A percentile compares a stretch with the other conserved stretches of the same genome.
These are phyloP conservation scores for Mesoclemmys tuberculata DNA, from an alignment of 2,113 vertebrate genomes.

Conservation along the genomic window DNA sequence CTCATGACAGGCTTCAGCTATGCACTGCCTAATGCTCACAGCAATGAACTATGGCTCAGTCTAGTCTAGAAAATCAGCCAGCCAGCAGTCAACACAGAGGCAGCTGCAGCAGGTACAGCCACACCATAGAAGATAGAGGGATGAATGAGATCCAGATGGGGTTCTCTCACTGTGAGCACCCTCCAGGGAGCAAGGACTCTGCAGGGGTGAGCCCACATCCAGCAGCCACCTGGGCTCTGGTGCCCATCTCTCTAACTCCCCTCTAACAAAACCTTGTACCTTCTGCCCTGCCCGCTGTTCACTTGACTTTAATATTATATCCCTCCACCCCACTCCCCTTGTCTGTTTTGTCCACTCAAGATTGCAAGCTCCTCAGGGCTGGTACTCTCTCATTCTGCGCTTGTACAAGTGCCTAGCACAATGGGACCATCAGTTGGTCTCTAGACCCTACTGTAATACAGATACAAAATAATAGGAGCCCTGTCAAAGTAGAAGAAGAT, in stretches of 20 bases:
- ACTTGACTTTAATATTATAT: slow-evolving; percentile 35
- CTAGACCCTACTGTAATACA: neutral
- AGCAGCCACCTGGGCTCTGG: neutral
- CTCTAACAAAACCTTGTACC: neutral
- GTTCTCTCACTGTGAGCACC: neutral
- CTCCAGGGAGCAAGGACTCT: neutral
- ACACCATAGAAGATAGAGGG: neutral
- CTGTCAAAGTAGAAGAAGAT: neutral
- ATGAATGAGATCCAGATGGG: slow-evolving; percentile 31
- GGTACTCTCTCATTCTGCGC: slow-evolving; percentile 17
- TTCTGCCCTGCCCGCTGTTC: neutral
- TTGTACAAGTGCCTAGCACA: neutral
- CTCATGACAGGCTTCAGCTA: slow-evolving; percentile 63
- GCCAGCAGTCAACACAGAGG: neutral
- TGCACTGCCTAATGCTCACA: slow-evolving; percentile 16
- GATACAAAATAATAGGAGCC: neutral
- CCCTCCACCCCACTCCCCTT: neutral
- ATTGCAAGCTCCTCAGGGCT: slow-evolving; percentile 17
- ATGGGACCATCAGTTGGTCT: accelerated
- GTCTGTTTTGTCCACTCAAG: neutral
- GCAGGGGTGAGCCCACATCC: neutral
- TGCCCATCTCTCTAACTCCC: neutral
- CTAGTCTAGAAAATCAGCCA: slow-evolving; percentile 25
- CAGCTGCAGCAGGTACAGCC: slow-evolving; percentile 57
- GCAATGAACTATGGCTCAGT: neutral